Conservation (phyloP, 2,888 invertebrate genomes). For the Gisinianus flammeolus region DNA sequence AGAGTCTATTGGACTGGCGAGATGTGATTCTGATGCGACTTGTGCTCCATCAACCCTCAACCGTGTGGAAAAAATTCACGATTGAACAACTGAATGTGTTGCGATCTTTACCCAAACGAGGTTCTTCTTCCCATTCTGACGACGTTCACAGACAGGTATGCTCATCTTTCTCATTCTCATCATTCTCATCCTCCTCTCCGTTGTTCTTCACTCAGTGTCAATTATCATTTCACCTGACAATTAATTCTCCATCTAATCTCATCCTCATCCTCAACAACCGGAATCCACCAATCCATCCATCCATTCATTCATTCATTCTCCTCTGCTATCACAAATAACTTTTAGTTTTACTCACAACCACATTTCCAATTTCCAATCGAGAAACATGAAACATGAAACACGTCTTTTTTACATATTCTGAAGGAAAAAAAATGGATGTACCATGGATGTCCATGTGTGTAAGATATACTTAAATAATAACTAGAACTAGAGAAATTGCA, state of each 20-base stretch:
- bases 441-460: too few relatives aligned
- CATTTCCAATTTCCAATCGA: too few relatives aligned
- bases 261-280: neutral
- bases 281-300: neutral
- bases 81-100: conserved; percentile 61
- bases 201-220: neutral
- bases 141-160: conserved; percentile 51
- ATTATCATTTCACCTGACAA: conserved; percentile 11
- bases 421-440: too few relatives aligned
- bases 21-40: conserved; percentile 61
- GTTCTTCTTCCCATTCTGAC: conserved; percentile 48
- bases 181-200: neutral
- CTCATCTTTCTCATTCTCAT: neutral
- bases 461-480: too few relatives aligned
- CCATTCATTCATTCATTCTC: neutral
- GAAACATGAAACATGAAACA: too few relatives aligned
- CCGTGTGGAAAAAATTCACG: conserved; percentile 62
- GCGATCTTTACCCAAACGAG: conserved; percentile 54
- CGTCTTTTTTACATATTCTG: too few relatives aligned
- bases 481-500: too few relatives aligned
- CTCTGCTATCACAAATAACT: too few relatives aligned
- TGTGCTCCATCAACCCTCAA: conserved; percentile 62
- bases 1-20: conserved; percentile 61
- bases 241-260: neutral
- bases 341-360: too few relatives aligned